Evolutionary conservation across 2,888 invertebrate species (phyloP), one percentile per base, ranked within the genome.

Genomic region (Drosophila lutescens): DNA sequence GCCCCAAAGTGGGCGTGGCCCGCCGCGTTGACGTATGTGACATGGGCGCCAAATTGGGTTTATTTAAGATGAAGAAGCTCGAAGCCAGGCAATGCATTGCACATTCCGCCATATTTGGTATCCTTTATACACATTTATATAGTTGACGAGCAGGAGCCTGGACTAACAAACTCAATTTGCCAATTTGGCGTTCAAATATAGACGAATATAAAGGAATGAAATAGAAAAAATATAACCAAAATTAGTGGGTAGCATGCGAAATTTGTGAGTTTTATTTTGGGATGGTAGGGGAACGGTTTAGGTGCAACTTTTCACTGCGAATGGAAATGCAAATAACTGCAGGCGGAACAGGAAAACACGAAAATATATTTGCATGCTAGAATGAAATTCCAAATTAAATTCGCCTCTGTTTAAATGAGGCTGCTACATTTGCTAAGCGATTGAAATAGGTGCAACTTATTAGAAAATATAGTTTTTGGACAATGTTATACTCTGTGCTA

Each of bases 11-110:
- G 80, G 86, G 84, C 86, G 88, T 79, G 84, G 49, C 74, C 49
- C 23, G 55, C 47, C 78, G 85, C 88, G 86, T 71, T 85, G 88
- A 85, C 86, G 85, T 86, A 85, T 83, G 80, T 88, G 85, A 85
- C 85, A 85, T 79, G 84, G 78, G 88, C 83, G 73, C 83, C 83
- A 86, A 85, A 85, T 88, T 88, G 84, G 83, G 88, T 85, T 82
- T 73, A 67, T 67, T 54, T 53, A 47, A 54, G 67, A 30, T 38
- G 47, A 63, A 54, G 61, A 38, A 69, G 46, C 51, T 32, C 20
- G 23, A 32, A 20, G 40, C 56, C 68, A 49, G 41, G 40, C 34
- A 51, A 73, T 72, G 65, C 82, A 81, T 49, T 81, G 80, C 85
- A 62, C 58, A 55, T 54, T 59, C 40, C 68, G 56, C 65, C 72